A percentile compares a stretch with the other conserved stretches of the same genome.
Conservation (phyloP, 2,888 invertebrate genomes). For the Bombylius discolor region DNA sequence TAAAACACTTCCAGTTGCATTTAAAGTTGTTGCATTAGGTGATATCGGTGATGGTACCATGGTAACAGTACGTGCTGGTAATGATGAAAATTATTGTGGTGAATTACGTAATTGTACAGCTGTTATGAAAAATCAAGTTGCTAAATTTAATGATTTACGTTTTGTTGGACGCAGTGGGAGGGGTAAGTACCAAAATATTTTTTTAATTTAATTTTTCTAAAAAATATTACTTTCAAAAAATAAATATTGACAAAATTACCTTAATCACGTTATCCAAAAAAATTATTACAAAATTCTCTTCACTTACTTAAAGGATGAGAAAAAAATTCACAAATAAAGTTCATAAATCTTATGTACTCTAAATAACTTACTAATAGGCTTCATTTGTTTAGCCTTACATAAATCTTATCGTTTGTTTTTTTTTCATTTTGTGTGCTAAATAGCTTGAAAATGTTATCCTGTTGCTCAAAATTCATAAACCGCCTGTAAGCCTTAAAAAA, state of each 20-base stretch:
- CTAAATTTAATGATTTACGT: slow-evolving; percentile 96
- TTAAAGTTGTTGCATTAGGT: slow-evolving; percentile 89
- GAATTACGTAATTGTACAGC: slow-evolving; percentile 91
- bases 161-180: slow-evolving; percentile 97
- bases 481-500: background rate
- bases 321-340: too few species aligned
- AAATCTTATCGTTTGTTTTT: slow-evolving; percentile 2
- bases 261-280: too few species aligned
- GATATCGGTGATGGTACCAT: slow-evolving; percentile 92
- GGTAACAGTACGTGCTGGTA: slow-evolving; percentile 91
- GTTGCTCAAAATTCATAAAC: background rate
- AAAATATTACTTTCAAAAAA: too few species aligned
- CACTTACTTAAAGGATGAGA: too few species aligned
- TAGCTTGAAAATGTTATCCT: slow-evolving; percentile 4
- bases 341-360: background rate
- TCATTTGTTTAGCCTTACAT: slow-evolving; percentile 6
- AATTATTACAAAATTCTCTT: too few species aligned
- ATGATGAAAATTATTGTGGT: slow-evolving; percentile 96
- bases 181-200: slow-evolving; percentile 53
- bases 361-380: slow-evolving; percentile 7
- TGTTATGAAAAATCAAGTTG: slow-evolving; percentile 96
- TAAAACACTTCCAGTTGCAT: slow-evolving; percentile 93
- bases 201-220: too few species aligned
- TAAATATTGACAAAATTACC: too few species aligned
- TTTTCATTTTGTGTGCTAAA: background rate